These are phyloP conservation scores for Drosophila mimica DNA, from an alignment of 2,888 invertebrate genomes.

Conservation along the genomic window DNA sequence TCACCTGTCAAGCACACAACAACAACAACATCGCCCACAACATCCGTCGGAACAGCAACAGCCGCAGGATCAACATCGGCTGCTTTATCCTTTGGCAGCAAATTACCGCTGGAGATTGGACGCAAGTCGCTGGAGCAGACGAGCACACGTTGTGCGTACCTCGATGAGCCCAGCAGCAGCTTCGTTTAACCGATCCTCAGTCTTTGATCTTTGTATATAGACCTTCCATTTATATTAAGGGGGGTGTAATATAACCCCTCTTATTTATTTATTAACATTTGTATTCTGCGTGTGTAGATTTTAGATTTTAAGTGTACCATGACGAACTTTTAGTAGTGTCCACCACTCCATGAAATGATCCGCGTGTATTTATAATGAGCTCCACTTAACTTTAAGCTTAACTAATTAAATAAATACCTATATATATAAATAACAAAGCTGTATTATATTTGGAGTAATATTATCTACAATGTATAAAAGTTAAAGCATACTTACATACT, in stretches of 20 bases:
- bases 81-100: conserved; percentile 70
- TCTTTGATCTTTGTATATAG: conserved; percentile 50
- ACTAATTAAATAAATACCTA: conserved; percentile 42
- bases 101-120: conserved; percentile 67
- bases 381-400: conserved; percentile 45
- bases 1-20: conserved; percentile 53
- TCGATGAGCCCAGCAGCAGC: conserved; percentile 88
- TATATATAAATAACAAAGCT: not conserved
- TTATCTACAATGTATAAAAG: not conserved
- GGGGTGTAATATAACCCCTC: conserved; percentile 6
- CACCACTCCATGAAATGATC: conserved; percentile 34
- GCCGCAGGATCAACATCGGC: conserved; percentile 50
- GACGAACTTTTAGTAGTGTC: conserved; percentile 47
- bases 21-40: conserved; percentile 42
- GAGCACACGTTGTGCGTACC: conserved; percentile 85
- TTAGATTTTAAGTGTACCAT: conserved; percentile 35
- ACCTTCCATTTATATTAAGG: conserved; percentile 11
- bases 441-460: not conserved
- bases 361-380: conserved; percentile 59
- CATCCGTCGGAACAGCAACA: conserved; percentile 31
- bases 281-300: conserved; percentile 28
- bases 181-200: conserved; percentile 85
- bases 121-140: conserved; percentile 72
- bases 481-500: not conserved
- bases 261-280: conserved; percentile 56